Conservation (phyloP, 2,797 vertebrate species). For the Sardinella longiceps region DNA sequence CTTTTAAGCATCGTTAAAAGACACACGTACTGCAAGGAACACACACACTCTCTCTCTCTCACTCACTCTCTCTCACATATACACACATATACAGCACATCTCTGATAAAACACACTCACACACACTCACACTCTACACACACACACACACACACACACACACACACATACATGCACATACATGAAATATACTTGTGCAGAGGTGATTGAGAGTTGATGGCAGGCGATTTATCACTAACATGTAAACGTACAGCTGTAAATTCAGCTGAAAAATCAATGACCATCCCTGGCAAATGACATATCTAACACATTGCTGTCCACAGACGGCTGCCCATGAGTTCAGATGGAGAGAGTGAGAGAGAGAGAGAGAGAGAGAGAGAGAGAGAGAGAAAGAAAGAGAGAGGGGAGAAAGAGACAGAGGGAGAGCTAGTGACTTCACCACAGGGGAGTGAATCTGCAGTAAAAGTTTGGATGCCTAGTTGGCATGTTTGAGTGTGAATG, state of each 20-base stretch:
- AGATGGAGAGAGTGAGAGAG: neutral
- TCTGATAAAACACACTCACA: no score
- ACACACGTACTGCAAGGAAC: no score
- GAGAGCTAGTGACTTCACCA: neutral
- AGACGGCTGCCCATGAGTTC: neutral
- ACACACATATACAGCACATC: no score
- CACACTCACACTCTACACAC: no score
- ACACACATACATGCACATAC: neutral
- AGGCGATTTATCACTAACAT: conserved; percentile 60
- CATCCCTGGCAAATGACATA: neutral
- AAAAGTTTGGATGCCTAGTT: neutral
- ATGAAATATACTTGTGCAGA: neutral
- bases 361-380: conserved; percentile 16
- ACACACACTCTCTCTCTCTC: no score
- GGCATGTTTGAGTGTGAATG: neutral
- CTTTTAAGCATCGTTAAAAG: no score
- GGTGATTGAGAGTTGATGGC: conserved; percentile 2
- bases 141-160: neutral
- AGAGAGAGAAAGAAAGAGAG: no score
- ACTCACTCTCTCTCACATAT: no score
- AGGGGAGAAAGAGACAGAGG: no score
- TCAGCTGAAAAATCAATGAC: conserved; percentile 77
- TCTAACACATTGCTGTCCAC: neutral
- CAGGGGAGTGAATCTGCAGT: neutral
- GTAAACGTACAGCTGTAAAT: conserved; percentile 78